These are phyloP conservation scores for Sympetrum striolatum DNA, from an alignment of 2,888 invertebrate species.

Conservation along the genomic window DNA sequence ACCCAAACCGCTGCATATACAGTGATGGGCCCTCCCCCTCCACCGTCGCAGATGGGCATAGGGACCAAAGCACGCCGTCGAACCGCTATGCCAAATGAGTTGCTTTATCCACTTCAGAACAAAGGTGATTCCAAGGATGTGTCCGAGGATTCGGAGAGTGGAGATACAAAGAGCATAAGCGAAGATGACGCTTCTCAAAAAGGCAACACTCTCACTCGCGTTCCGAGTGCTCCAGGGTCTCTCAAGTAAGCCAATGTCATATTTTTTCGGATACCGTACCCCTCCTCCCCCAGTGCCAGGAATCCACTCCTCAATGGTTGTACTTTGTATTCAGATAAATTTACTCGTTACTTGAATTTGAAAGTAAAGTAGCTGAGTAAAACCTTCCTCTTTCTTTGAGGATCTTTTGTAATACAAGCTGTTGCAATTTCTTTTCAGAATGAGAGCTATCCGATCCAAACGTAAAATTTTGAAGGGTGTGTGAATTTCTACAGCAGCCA, in stretches of 20 bases:
- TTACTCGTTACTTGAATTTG: no score
- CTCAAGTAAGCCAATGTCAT: slow-evolving; percentile 65
- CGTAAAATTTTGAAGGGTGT: slow-evolving; percentile 7
- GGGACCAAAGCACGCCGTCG: slow-evolving; percentile 68
- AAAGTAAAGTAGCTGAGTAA: neutral
- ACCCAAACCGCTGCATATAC: neutral
- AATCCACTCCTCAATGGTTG: neutral
- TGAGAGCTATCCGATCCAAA: slow-evolving; percentile 23
- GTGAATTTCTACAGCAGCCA: slow-evolving; percentile 9
- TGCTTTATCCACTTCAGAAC: slow-evolving; percentile 67
- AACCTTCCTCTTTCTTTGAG: neutral
- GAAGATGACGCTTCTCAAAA: slow-evolving; percentile 45
- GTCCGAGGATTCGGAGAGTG: slow-evolving; percentile 24
- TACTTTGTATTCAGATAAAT: neutral
- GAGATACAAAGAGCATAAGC: slow-evolving; percentile 13
- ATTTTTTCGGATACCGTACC: neutral
- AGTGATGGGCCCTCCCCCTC: slow-evolving; percentile 17
- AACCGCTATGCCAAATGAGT: slow-evolving; percentile 73
- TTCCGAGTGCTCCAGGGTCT: slow-evolving; percentile 79
- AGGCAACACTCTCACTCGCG: slow-evolving; percentile 57
- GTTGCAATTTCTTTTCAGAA: slow-evolving; percentile 6
- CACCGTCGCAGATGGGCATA: neutral
- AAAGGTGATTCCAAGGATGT: slow-evolving; percentile 52
- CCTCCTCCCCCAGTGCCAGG: no score
- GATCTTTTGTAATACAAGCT: neutral